Base-by-base conservation (phyloP, 2,797 vertebrate genomes). In the Gastrophryne carolinensis region DNA sequence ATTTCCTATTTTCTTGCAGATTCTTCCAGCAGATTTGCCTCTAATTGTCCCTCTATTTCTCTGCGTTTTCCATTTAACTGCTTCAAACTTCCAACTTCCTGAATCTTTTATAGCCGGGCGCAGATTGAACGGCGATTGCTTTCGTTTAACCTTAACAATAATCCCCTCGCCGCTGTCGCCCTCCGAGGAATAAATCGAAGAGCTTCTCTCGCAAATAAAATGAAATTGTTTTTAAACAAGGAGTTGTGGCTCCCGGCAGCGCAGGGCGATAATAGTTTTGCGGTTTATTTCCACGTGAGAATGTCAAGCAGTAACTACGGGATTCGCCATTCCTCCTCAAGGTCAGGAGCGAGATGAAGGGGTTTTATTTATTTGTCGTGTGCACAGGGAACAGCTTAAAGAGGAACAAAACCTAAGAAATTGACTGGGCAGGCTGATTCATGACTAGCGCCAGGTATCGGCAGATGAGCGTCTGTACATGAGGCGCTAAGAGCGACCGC, bases 281-380 rank as follows among this genome's bases (percentile, higher is more conserved):
- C 35, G 50, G 44, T 21, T 34, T 52, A 30, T 39, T 50, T 54
- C 7, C n/a, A n/a, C 2, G 15, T 50, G 61, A n/a, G 64, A 17
- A 67, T 34, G 15, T 54, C 13, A 34, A 50, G 49, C 32, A 27
- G 17, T 53, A 27, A 67, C 4, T 50, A 37, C 26, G 34, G 15
- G 24, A 10, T 53, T 17, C 49, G 1, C 47, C 64, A 5, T 54
- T 67, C 47, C 35, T 67, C 64, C 17, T 17, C 64, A 67, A 67
- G 64, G 64, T 67, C 64, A 54, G 64, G 10, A 37, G 17, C 54
- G 35, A 39, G 54, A 67, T 53, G 54, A 67, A 67, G 53, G 9
- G 64, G 47, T 67, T 67, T 64, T 47, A 37, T 53, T 53, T 67
- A 67, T 67, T 67, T 67, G 54, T 67, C 26, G 49, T 53, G 64